phyloP scores from a whole-genome alignment of 1,140 invertebrate genomes.

The Nomia melanderi region DNA sequence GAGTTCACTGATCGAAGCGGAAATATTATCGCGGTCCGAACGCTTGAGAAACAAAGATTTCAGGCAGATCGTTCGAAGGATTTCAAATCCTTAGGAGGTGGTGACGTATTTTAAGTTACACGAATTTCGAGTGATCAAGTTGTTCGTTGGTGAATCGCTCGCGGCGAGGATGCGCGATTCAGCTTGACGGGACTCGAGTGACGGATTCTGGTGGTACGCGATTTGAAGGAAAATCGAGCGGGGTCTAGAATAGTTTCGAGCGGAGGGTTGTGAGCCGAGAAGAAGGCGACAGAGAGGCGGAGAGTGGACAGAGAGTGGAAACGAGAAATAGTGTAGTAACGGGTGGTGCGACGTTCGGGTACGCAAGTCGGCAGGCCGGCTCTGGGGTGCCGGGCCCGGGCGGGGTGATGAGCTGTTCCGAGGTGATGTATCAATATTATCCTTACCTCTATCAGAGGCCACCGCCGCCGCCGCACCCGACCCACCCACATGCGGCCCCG shows the following conservation, averaged over 20 bases:
- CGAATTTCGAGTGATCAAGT: background rate
- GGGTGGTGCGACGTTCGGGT: constrained; percentile 79
- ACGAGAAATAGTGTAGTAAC: constrained; percentile 70
- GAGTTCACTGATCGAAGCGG: no score
- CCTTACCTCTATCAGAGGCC: constrained; percentile 83
- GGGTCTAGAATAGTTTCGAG: background rate
- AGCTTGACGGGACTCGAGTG: background rate
- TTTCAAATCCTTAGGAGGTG: no score
- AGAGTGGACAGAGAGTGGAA: constrained; percentile 71
- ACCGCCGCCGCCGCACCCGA: constrained; percentile 78
- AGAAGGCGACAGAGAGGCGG: constrained; percentile 25
- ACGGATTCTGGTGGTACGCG: no score
- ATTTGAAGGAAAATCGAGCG: background rate
- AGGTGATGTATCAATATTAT: constrained; percentile 85
- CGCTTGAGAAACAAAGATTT: no score
- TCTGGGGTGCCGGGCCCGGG: constrained; percentile 79
- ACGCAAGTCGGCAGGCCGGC: constrained; percentile 79
- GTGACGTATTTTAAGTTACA: no score
- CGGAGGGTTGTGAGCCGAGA: background rate
- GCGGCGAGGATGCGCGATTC: constrained; percentile 17
- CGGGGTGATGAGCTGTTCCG: constrained; percentile 83
- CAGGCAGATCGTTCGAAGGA: no score
- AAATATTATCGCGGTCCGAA: no score
- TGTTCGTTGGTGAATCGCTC: background rate
- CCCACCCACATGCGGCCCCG: constrained; percentile 76